Evolutionary conservation across 2,888 invertebrate species (phyloP), one percentile per base, ranked within the genome.

Genomic region (Athetis lepigone): DNA sequence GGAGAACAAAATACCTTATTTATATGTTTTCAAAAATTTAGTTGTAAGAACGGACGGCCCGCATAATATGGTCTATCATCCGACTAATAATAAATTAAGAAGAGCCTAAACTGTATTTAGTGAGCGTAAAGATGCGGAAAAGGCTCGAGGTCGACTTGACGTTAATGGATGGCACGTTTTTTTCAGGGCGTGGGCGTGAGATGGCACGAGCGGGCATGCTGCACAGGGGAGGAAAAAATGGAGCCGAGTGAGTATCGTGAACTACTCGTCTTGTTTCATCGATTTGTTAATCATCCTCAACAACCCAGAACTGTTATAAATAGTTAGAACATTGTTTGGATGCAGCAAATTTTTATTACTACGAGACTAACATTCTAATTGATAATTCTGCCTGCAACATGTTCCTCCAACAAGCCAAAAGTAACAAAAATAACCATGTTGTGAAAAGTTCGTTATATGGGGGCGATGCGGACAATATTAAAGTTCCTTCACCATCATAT

Each of bases 151-250:
- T 85, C 86, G 83, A 85, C 86, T 84, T 85, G 84, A 84, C 87
- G 84, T 85, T 91, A 93, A 93, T 92, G 87, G 89, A 91, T 91
- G 90, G 88, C 83, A 78, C 87, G 82, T 88, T 86, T 86, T 59
- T 91, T 93, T 70, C 94, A 96, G 96, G 92, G 90, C 90, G 92
- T 91, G 91, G 93, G 95, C 95, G 95, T 96, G 96, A 96, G 95
- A 97, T 97, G 97, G 97, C 97, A 95, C 96, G 96, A 94, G 96
- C 97, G 95, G 97, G 97, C 90, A 97, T 97, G 96, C 96, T 97
- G 95, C 96, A 97, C 95, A 96, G 96, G 95, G 96, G 96, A 89
- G 96, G 96, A 93, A 97, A 96, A 95, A 96, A 96, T 94, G 96
- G 96, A 94, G 96, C 96, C 88, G 97, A 97, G 97, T 97, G 92